A percentile compares a stretch with the other conserved stretches of the same genome.
phyloP scores from a whole-genome alignment of 2,113 vertebrate genomes.

The Eublepharis macularius region DNA sequence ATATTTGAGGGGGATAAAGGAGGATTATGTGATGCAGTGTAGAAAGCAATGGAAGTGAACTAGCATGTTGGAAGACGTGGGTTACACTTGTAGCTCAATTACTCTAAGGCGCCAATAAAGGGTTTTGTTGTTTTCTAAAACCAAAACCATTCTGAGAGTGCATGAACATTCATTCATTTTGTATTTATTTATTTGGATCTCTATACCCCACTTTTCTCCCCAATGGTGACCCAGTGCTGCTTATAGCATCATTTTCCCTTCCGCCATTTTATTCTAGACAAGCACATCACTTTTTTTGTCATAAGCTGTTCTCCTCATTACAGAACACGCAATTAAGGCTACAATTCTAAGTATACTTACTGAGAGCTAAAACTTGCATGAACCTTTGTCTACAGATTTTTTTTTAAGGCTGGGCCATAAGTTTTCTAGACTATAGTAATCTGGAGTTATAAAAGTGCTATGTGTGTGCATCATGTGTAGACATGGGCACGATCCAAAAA shows the following conservation, averaged over 20 bases:
- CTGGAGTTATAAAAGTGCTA: too few species aligned
- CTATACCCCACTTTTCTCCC: too few species aligned
- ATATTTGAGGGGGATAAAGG: background rate
- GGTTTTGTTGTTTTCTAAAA: background rate
- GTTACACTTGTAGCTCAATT: background rate
- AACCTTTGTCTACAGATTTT: background rate
- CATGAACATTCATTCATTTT: background rate
- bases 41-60: background rate
- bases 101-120: background rate
- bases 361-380: background rate
- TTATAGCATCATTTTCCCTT: too few species aligned
- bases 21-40: background rate
- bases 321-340: too few species aligned
- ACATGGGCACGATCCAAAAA: too few species aligned
- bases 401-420: background rate
- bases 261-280: too few species aligned
- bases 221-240: too few species aligned
- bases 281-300: background rate
- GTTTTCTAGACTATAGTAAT: background rate
- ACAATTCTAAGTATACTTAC: background rate
- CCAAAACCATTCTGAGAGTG: background rate
- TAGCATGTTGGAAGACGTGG: background rate
- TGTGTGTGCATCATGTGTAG: too few species aligned
- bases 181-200: too few species aligned
- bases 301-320: background rate